phyloP scores from a whole-genome alignment of 2,888 invertebrate species.

The Hydriomena furcata region DNA sequence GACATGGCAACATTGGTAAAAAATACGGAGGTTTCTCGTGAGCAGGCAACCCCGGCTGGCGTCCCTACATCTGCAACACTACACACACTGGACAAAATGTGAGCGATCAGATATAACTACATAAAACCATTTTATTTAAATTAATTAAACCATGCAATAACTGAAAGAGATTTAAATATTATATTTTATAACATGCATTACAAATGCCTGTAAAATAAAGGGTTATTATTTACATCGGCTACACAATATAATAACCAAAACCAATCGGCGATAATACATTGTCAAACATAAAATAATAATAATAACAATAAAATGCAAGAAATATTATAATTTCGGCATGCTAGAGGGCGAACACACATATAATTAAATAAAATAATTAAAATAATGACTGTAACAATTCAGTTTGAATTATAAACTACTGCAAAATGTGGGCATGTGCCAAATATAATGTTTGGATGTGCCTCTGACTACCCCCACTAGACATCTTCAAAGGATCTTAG shows the following conservation, averaged over 20 bases:
- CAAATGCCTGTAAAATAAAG: constrained; percentile 58
- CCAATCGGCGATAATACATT: constrained; percentile 23
- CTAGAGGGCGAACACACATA: not conserved
- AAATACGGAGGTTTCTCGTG: constrained; percentile 47
- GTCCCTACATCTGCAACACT: constrained; percentile 79
- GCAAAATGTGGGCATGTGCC: too few relatives aligned
- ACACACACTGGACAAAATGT: constrained; percentile 69
- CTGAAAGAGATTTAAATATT: constrained; percentile 55
- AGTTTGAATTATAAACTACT: too few relatives aligned
- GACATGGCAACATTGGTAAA: constrained; percentile 74
- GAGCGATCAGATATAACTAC: constrained; percentile 34
- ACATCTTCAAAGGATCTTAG: too few relatives aligned
- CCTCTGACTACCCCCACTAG: too few relatives aligned
- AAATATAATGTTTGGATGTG: too few relatives aligned
- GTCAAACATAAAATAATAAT: not conserved
- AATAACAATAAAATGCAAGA: too few relatives aligned
- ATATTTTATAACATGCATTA: constrained; percentile 37
- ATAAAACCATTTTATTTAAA: constrained; percentile 18
- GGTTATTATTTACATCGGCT: constrained; percentile 40
- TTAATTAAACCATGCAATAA: constrained; percentile 50
- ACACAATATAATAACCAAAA: constrained; percentile 34
- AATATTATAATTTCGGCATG: not conserved
- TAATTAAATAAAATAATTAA: too few relatives aligned
- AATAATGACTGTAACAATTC: too few relatives aligned
- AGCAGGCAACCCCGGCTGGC: constrained; percentile 67